phyloP scores from a whole-genome alignment of 2,797 vertebrate genomes.

The Poecilia wingei region DNA sequence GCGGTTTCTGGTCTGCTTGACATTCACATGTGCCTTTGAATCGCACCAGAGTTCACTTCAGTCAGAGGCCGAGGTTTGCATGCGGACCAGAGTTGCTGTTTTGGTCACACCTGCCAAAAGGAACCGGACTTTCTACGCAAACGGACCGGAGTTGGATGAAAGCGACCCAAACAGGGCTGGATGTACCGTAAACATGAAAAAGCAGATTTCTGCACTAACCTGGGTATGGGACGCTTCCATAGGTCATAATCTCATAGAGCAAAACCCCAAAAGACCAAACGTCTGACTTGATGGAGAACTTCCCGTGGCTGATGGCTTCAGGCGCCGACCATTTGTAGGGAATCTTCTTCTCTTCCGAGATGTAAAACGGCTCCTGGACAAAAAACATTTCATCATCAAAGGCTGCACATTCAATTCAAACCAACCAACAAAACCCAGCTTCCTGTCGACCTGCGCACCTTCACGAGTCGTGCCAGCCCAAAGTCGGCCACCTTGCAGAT shows the following conservation, averaged over 20 bases:
- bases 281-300: constrained; percentile 85
- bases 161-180: no score
- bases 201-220: constrained; percentile 61
- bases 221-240: constrained; percentile 84
- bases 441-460: constrained; percentile 66
- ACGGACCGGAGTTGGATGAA: no score
- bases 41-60: no score
- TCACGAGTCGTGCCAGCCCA: constrained; percentile 85
- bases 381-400: not conserved
- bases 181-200: not conserved
- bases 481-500: constrained; percentile 91
- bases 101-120: no score
- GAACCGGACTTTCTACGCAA: no score
- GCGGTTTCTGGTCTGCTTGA: no score
- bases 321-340: constrained; percentile 88
- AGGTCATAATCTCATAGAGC: constrained; percentile 83
- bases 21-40: no score
- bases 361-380: constrained; percentile 82
- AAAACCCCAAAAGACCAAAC: constrained; percentile 84
- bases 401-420: not conserved
- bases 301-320: constrained; percentile 81
- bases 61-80: no score
- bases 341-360: constrained; percentile 77
- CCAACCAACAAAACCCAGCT: not conserved
- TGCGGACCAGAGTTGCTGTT: no score